Evolutionary conservation across 2,888 invertebrate species (phyloP).

Genomic region (Drosophila heteroneura): DNA sequence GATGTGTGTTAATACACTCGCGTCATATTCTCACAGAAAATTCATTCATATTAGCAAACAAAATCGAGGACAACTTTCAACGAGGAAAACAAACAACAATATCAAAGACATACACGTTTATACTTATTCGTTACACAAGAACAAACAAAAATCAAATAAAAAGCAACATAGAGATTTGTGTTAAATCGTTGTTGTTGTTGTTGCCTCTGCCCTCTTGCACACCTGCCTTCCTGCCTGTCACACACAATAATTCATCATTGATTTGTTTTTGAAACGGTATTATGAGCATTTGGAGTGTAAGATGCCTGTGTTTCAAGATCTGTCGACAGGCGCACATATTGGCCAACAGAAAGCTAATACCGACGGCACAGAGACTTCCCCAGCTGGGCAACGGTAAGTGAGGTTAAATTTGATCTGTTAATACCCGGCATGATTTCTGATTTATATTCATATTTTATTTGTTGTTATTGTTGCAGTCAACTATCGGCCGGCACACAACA

Average conservation of each 20-base stretch:
- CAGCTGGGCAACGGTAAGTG: conserved; percentile 60
- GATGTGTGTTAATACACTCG: conserved; percentile 30
- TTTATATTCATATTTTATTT: conserved; percentile 4
- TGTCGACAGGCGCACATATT: conserved; percentile 78
- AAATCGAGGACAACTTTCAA: conserved; percentile 30
- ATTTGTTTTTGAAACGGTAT: conserved; percentile 45
- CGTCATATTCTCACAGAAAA: conserved; percentile 59
- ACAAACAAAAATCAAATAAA: conserved; percentile 15
- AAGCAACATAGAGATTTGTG: conserved; percentile 29
- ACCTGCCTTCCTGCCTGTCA: conserved; percentile 5
- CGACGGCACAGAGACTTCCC: conserved; percentile 36
- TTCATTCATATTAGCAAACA: conserved; percentile 47
- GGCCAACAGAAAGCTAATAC: conserved; percentile 54
- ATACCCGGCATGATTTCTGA: conserved; percentile 24
- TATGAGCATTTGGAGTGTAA: conserved; percentile 80
- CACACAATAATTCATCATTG: conserved; percentile 11
- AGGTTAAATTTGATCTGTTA: conserved; percentile 39
- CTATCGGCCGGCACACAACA: conserved; percentile 68
- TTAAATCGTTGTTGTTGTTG: conserved; percentile 35
- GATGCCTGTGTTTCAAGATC: conserved; percentile 67
- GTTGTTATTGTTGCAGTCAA: conserved; percentile 42
- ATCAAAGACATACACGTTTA: conserved; percentile 48
- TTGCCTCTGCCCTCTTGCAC: conserved; percentile 38
- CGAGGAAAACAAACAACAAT: conserved; percentile 12
- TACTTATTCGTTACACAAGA: conserved; percentile 69